Base-by-base conservation (phyloP, 30 jellyfish, hydroid and myxozoan species). In the Aurelia aurita region DNA sequence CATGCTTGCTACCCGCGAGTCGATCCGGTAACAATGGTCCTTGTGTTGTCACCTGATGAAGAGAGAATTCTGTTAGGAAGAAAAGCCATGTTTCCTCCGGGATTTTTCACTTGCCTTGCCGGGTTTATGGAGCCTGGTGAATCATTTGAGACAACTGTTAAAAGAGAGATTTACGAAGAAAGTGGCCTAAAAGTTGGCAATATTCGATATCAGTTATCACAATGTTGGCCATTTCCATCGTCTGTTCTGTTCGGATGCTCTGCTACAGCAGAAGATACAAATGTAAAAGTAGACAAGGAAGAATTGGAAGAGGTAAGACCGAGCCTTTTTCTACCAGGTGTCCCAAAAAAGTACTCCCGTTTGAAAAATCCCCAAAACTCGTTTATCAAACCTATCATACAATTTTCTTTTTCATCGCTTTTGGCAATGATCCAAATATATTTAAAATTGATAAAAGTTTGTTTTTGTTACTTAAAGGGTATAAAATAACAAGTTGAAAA, bases 61-160 rank as follows among this genome's bases (percentile, higher is more conserved):
- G 49, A 60, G 55, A 55, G 58, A 7, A 69, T 75, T 53, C 49
- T 89, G 80, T 88, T 89, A 4, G 97, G 95, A 7, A 71, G 97
- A 19, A 79, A 89, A 84, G 72, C 86, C 27, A 11, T 44, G 25
- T 89, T 60, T 62, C 97, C 97, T 4, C 82, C 86, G 8, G 84
- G 85, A 18, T 28, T 89, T 28, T 89, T 51, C 79, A 67, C 97
- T 1, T 89, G 97, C 73, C 87, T 89, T 27, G 88, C 97, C 9
- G 97, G 97, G 23, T 89, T 70, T 59, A 63, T 89, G 18, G 97
- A 89, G 63, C 94, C 91, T 32, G 97, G 97, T 32, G 97, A 89
- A 55, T 61, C 86, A n/a, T 74, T 82, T 65, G 97, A 89, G 49
- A 86, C 84, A 19, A 89, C 95, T 16, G 97, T 74, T 9, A 35